Base-by-base conservation (phyloP, 2,113 vertebrate species). In the Scortum barcoo region DNA sequence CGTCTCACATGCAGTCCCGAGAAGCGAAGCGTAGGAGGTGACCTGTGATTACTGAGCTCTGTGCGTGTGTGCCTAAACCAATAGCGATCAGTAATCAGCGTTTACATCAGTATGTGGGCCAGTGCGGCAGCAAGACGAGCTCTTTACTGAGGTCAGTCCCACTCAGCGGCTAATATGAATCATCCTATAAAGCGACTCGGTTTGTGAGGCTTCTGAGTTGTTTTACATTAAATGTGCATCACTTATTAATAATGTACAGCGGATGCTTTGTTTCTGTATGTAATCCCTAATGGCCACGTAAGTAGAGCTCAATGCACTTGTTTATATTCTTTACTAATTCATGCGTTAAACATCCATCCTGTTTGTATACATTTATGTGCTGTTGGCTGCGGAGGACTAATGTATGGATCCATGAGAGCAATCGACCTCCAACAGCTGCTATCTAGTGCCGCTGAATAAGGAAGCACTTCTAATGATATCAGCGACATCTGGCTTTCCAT, bases 21-120 rank as follows among this genome's bases (percentile, higher is more conserved):
- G 80, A 86, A 80, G 60, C 66, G 74, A 83, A 83, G 91, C 84
- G 83, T 77, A 62, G 91, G 87, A 90, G 77, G 72, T 82, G 83
- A 86, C 88, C 86, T 86, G 72, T 76, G 74, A 89, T 91, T 86
- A 78, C 84, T 22, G 80, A 76, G 69, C 86, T 90, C 0, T 63
- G 38, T 50, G 68, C 53, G 69, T 63, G 67, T 40, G 51, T 50
- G 78, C 13, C 36, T 57, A 53, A 75, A 79, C 62, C 17, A 38
- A 33, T 60, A 44, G 73, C 74, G 51, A 72, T 81, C 70, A 42
- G 13, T 16, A 66, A 87, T 76, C 90, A 71, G 74, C 63, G 36
- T 87, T 85, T 79, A 65, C 28, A 71, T 79, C 71, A 53, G 53
- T 71, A 72, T 78, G 75, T 88, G 85, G 82, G 84, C 71, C 44